Evolutionary conservation across 2,797 vertebrate species (phyloP).

Genomic region (Ptychadena robeensis): DNA sequence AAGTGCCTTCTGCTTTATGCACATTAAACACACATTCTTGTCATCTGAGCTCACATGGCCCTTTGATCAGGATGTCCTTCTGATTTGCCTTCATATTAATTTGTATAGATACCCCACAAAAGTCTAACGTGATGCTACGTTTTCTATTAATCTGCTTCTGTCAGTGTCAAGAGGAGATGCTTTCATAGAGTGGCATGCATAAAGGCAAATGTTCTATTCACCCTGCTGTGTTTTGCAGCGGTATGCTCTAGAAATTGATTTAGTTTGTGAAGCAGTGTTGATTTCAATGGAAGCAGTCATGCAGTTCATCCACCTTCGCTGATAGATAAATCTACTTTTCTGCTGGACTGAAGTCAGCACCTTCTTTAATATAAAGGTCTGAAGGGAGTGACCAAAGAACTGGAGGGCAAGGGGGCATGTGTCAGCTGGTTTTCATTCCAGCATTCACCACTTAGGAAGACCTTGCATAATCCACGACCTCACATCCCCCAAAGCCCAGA

Average conservation of each 20-base stretch:
- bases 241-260: constrained; percentile 40
- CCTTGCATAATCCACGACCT: too few relatives aligned
- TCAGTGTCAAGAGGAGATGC: constrained; percentile 31
- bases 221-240: constrained; percentile 26
- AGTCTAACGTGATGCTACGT: constrained; percentile 45
- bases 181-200: constrained; percentile 17
- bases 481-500: too few relatives aligned
- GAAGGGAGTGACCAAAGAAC: too few relatives aligned
- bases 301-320: constrained; percentile 1
- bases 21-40: constrained; percentile 48
- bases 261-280: constrained; percentile 39
- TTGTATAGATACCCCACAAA: constrained; percentile 51
- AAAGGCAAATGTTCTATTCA: constrained; percentile 45
- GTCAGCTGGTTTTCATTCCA: too few relatives aligned
- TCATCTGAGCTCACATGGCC: constrained; percentile 21
- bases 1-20: constrained; percentile 34
- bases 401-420: neutral
- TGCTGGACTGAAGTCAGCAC: neutral
- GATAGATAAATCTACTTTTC: neutral
- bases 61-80: constrained; percentile 46
- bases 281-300: constrained; percentile 34
- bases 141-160: constrained; percentile 40
- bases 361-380: neutral
- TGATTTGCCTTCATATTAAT: constrained; percentile 43
- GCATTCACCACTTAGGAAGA: too few relatives aligned